Conservation (phyloP, 2,797 vertebrate genomes). For the Sarcophilus harrisii region DNA sequence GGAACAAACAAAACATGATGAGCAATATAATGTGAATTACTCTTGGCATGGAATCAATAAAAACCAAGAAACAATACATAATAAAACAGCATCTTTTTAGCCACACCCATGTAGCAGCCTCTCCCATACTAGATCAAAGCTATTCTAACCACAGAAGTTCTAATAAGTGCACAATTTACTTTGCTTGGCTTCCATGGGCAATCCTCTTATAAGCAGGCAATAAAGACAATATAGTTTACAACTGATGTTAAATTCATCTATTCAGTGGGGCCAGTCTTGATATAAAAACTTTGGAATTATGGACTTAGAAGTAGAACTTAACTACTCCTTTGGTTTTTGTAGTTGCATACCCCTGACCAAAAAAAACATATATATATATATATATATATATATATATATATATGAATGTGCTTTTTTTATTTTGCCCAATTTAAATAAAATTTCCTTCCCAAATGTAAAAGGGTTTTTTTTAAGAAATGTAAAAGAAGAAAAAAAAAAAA, state of each 20-base stretch:
- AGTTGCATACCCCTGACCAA: background rate
- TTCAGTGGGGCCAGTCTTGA: background rate
- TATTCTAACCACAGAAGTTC: background rate
- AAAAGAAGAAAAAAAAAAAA: too few relatives aligned
- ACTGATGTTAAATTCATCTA: background rate
- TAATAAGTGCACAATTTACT: background rate
- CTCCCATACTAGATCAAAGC: background rate
- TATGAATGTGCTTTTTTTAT: too few relatives aligned
- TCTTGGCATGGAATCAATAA: background rate
- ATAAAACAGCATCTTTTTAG: background rate
- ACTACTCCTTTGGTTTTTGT: background rate
- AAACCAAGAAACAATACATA: background rate
- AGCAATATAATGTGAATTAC: background rate
- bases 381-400: background rate
- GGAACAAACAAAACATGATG: background rate
- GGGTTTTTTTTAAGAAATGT: too few relatives aligned
- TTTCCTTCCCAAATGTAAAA: too few relatives aligned
- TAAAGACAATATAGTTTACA: background rate
- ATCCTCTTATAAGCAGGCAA: background rate
- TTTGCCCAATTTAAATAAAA: too few relatives aligned
- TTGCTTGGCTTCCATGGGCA: background rate
- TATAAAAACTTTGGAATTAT: background rate
- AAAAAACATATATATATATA: background rate
- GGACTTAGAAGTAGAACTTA: background rate
- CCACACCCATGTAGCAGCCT: background rate